phyloP scores from a whole-genome alignment of 2,888 invertebrate genomes.

The Ferdinandea cuprea region DNA sequence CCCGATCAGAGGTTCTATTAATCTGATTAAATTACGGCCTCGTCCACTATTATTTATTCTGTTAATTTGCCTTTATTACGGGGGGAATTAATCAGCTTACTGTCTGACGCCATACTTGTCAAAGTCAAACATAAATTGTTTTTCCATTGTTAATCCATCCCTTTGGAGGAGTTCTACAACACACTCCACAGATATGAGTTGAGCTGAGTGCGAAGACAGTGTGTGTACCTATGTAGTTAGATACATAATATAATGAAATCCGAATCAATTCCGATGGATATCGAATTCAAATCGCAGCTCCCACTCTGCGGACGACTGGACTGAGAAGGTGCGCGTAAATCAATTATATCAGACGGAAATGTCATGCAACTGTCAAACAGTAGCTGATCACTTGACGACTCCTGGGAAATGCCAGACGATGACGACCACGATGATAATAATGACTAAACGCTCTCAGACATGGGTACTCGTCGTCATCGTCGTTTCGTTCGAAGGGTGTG shows the following conservation, averaged over 20 bases:
- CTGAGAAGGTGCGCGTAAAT: slow-evolving; percentile 72
- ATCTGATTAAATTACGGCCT: slow-evolving; percentile 70
- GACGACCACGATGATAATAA: slow-evolving; percentile 16
- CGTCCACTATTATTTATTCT: slow-evolving; percentile 44
- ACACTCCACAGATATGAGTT: no score
- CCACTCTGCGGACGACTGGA: slow-evolving; percentile 15
- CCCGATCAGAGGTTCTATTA: slow-evolving; percentile 35
- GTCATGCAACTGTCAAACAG: slow-evolving; percentile 72
- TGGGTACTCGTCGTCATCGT: no score
- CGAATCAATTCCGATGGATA: slow-evolving; percentile 67
- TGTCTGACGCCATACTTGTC: slow-evolving; percentile 74
- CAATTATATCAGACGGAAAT: slow-evolving; percentile 71
- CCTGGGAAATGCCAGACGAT: slow-evolving; percentile 48
- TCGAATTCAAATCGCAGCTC: slow-evolving; percentile 64
- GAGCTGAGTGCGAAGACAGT: slow-evolving; percentile 1
- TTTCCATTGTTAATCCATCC: slow-evolving; percentile 58
- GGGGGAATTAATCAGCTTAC: slow-evolving; percentile 71
- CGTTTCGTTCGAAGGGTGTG: slow-evolving; percentile 29
- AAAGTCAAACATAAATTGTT: slow-evolving; percentile 71
- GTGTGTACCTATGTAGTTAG: no score
- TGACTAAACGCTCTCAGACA: slow-evolving; percentile 57
- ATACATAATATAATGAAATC: slow-evolving; percentile 71
- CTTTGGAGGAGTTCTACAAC: slow-evolving; percentile 38
- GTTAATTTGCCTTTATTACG: slow-evolving; percentile 70
- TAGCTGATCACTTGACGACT: slow-evolving; percentile 72